Percentiles rank a stretch among this genome's conserved stretches.
Evolutionary conservation across 64 coral and sea anemone genomes (phyloP).

Genomic region (Actinia tenebrosa): DNA sequence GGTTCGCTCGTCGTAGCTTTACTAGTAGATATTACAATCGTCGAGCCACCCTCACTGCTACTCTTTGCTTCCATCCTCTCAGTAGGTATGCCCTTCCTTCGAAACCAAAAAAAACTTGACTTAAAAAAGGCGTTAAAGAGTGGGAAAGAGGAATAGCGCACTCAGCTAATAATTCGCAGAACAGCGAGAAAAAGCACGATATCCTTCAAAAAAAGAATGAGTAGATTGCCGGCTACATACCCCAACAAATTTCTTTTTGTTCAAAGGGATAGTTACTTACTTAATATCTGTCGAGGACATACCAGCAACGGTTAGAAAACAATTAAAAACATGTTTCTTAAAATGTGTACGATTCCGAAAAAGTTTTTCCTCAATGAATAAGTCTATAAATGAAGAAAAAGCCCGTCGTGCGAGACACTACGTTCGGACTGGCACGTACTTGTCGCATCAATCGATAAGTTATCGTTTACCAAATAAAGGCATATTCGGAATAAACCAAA

Average conservation of each 20-base stretch:
- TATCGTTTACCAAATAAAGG: not conserved
- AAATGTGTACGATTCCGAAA: slow-evolving; percentile 8
- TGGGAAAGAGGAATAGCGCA: not conserved
- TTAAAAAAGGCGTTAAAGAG: not conserved
- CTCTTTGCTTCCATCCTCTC: slow-evolving; percentile 49
- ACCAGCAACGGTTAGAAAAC: slow-evolving; percentile 41
- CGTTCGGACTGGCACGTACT: not conserved
- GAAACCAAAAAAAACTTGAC: not conserved
- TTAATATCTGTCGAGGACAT: slow-evolving; percentile 49
- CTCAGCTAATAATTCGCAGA: not conserved
- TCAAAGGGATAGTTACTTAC: slow-evolving; percentile 19
- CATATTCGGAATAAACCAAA: not conserved
- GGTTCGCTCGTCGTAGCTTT: slow-evolving; percentile 31
- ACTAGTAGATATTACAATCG: slow-evolving; percentile 70
- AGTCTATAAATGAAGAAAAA: not conserved
- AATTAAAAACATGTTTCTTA: slow-evolving; percentile 27
- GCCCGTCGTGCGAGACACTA: not conserved
- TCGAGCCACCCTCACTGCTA: slow-evolving; percentile 37
- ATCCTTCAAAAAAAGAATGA: not conserved
- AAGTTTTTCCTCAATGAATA: not conserved
- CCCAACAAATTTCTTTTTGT: not conserved
- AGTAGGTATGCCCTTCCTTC: slow-evolving; percentile 22
- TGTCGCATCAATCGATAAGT: not conserved
- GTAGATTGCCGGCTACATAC: not conserved
- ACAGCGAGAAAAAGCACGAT: not conserved